Percentiles rank a stretch among this genome's conserved stretches.
Conservation (phyloP, 2,797 vertebrate genomes). For the Darevskia mixta region DNA sequence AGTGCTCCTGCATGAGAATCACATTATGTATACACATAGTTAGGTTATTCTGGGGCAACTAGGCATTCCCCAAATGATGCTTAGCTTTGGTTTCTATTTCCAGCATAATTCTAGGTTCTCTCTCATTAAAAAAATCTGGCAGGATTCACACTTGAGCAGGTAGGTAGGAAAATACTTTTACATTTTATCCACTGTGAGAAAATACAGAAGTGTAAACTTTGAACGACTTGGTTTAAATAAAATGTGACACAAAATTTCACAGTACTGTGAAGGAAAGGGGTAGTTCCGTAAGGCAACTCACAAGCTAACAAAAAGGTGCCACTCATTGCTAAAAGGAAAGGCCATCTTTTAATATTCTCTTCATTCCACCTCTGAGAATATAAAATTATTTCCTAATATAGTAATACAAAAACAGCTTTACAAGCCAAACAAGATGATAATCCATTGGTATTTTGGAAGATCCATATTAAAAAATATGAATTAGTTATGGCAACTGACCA, state of each 20-base stretch:
- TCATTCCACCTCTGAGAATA: background rate
- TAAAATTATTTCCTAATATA: constrained; percentile 18
- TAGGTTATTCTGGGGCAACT: constrained; percentile 2
- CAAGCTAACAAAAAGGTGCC: constrained; percentile 8
- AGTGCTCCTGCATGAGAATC: background rate
- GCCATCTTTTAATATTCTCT: constrained; percentile 13
- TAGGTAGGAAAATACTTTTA: background rate
- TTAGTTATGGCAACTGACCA: background rate
- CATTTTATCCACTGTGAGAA: background rate
- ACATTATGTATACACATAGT: background rate
- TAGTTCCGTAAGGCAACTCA: background rate
- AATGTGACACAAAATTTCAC: background rate
- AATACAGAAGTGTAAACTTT: background rate
- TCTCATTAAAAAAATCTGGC: background rate
- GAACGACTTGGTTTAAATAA: background rate
- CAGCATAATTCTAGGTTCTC: background rate
- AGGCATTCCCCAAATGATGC: background rate
- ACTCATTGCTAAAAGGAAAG: constrained; percentile 3
- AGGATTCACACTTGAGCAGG: background rate
- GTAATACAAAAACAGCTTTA: constrained; percentile 23
- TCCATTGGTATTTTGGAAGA: background rate
- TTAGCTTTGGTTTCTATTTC: constrained; percentile 11
- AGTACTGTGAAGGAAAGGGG: background rate
- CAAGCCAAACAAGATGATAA: background rate
- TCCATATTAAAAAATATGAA: background rate